phyloP scores from a whole-genome alignment of 2,888 invertebrate genomes.

The Leptinotarsa rubiginosa region DNA sequence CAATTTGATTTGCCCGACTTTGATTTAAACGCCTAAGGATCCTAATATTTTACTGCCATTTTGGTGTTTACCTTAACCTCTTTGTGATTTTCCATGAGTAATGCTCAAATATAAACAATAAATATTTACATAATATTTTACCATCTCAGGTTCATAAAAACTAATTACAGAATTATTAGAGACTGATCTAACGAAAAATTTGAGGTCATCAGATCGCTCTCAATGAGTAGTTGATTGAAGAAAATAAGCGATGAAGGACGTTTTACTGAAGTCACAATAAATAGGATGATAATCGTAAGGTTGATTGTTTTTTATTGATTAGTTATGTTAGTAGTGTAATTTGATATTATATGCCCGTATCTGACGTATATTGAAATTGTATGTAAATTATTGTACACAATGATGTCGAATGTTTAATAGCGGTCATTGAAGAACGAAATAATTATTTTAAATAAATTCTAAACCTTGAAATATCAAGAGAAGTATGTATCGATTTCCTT shows the following conservation, averaged over 20 bases:
- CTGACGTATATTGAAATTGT: slow-evolving; percentile 9
- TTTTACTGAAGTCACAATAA: not conserved
- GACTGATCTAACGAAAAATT: not conserved
- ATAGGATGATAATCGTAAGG: not conserved
- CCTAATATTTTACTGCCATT: not conserved
- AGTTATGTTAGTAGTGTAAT: slow-evolving; percentile 14
- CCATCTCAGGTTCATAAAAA: not conserved
- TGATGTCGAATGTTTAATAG: not conserved
- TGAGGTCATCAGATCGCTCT: not conserved
- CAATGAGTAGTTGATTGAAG: slow-evolving; percentile 2
- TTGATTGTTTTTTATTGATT: slow-evolving; percentile 20
- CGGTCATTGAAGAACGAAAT: not conserved
- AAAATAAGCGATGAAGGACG: not conserved
- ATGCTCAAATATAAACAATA: not conserved
- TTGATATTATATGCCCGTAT: slow-evolving; percentile 5
- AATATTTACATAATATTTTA: not conserved
- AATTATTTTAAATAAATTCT: not conserved
- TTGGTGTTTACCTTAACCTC: not conserved
- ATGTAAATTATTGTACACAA: not conserved
- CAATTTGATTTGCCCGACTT: not conserved
- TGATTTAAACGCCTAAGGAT: not conserved
- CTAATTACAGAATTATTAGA: not conserved
- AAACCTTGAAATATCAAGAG: not conserved
- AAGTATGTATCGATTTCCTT: too few species aligned
- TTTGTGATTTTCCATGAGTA: not conserved